Evolutionary conservation across 2,888 invertebrate species (phyloP).

Genomic region (Pseudococcus viburni): DNA sequence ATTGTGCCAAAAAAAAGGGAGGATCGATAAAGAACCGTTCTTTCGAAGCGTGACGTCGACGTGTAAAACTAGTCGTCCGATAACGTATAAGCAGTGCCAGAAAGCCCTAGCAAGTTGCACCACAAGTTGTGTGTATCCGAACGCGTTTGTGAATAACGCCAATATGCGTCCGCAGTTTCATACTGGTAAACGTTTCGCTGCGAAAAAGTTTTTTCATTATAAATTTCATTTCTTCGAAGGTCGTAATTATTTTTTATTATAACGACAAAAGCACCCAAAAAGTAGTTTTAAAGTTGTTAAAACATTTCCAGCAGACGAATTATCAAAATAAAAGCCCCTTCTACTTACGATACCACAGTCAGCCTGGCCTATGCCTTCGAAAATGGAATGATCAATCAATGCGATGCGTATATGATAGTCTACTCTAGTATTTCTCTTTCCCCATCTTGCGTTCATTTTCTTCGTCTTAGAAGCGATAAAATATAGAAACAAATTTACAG

Average conservation of each 20-base stretch:
- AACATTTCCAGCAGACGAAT: slow-evolving; percentile 37
- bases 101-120: slow-evolving; percentile 40
- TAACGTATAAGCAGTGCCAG: slow-evolving; percentile 41
- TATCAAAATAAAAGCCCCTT: not conserved
- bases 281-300: slow-evolving; percentile 41
- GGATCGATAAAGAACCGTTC: slow-evolving; percentile 47
- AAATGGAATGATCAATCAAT: slow-evolving; percentile 23
- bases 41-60: slow-evolving; percentile 49
- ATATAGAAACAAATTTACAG: not conserved
- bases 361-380: not conserved
- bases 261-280: slow-evolving; percentile 43
- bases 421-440: not conserved
- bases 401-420: slow-evolving; percentile 10
- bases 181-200: slow-evolving; percentile 11
- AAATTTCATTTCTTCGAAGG: slow-evolving; percentile 47
- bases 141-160: slow-evolving; percentile 38
- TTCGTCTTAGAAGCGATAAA: not conserved
- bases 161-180: slow-evolving; percentile 46
- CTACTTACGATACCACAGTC: not conserved
- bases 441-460: not conserved
- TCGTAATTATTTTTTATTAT: slow-evolving; percentile 47
- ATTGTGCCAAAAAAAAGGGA: slow-evolving; percentile 31
- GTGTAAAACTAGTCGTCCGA: slow-evolving; percentile 33
- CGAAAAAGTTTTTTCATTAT: slow-evolving; percentile 43
- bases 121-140: slow-evolving; percentile 32